phyloP scores from a whole-genome alignment of 2,113 vertebrate genomes.

The Orientallactaga bullata region DNA sequence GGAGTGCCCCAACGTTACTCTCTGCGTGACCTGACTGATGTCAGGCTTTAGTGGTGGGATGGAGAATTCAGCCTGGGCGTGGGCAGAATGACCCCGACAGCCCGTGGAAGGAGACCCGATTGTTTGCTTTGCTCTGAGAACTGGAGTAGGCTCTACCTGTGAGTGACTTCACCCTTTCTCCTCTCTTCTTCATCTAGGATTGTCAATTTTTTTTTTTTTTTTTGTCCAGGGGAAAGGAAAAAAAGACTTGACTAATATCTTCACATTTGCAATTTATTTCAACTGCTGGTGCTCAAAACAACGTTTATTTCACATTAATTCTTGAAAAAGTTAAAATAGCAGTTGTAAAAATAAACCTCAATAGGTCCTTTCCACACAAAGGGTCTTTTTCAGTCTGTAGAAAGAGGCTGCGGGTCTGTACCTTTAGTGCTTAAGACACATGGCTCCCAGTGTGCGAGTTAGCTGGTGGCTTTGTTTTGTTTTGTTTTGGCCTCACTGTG shows the following conservation, averaged over 20 bases:
- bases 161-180: not conserved
- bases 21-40: not conserved
- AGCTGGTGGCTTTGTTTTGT: not conserved
- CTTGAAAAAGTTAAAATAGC: slow-evolving; percentile 11
- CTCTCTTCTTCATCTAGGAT: not conserved
- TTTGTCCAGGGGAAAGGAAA: not conserved
- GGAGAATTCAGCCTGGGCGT: not conserved
- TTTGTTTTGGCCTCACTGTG: not conserved
- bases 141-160: not conserved
- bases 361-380: not conserved
- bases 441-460: slow-evolving; percentile 9
- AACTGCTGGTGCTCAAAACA: not conserved
- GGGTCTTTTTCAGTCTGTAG: not conserved
- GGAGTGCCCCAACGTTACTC: not conserved
- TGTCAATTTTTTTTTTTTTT: not conserved
- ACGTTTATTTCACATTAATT: slow-evolving; percentile 67
- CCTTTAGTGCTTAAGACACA: not conserved
- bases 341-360: slow-evolving; percentile 61
- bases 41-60: not conserved
- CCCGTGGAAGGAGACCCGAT: too few relatives aligned
- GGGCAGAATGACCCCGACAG: too few relatives aligned
- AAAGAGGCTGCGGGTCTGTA: not conserved
- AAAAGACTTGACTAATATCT: not conserved
- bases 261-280: not conserved
- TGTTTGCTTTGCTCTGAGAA: not conserved